Base-by-base conservation (phyloP, 2,113 vertebrate genomes). In the Megaleporinus macrocephalus region DNA sequence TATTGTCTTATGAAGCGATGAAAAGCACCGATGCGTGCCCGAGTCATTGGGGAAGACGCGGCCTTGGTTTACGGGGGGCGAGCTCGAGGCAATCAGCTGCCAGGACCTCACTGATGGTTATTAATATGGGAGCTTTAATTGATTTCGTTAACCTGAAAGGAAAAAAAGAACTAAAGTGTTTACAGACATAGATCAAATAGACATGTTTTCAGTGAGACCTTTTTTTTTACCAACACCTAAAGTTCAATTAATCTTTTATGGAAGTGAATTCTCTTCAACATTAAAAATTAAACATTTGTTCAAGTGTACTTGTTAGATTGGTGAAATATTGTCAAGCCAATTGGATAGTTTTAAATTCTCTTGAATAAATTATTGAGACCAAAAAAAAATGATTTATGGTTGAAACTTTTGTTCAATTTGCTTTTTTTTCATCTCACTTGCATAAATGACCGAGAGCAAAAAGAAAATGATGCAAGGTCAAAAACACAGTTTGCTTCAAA, bases 11-110 rank as follows among this genome's bases (percentile, higher is more conserved):
- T 85, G 78, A 73, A 80, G 79, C 85, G 74, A 90, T 92, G 83
- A 91, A 91, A 90, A 71, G 71, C 86, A 92, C 65, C 79, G 87
- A 86, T 85, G 87, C 86, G 85, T 87, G 87, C 90, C 76, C 57
- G 59, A 62, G 27, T 73, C 49, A 68, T 51, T 70, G 49, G 57
- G 74, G 73, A 57, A 74, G 15, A 87, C 84, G 84, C 81, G 63
- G 41, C 18, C 1, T 55, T 86, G 84, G 73, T 92, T 92, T 91
- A 92, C 86, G 30, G 81, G 86, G 57, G 81, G 86, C n/a, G 57
- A 1, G 74, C 73, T 36, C n/a, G 1, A 82, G 66, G 84, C 75
- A 89, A 61, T 83, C 71, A 82, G 36, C 89, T 89, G 84, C 88
- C 87, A 87, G 76, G 82, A 75, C 68, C 78, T 80, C 88, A 85